phyloP scores from a whole-genome alignment of 2,113 vertebrate species.

The Pimephales promelas region DNA sequence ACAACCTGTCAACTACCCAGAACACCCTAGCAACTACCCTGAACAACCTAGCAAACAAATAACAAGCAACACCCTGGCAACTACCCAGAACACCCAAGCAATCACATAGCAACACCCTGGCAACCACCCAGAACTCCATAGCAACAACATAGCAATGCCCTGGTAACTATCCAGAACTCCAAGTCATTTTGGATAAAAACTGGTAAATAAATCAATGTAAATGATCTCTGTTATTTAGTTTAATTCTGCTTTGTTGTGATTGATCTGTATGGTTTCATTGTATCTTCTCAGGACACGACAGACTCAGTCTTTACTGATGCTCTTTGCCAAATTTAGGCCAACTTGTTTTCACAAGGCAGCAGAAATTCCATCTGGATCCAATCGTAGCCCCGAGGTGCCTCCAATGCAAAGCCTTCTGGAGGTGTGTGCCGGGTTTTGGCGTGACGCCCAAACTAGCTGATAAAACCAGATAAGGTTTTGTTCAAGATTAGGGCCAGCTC shows the following conservation, averaged over 20 bases:
- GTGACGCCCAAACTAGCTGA: slow-evolving; percentile 57
- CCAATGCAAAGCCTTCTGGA: slow-evolving; percentile 37
- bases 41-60: too few species aligned
- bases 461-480: slow-evolving; percentile 63
- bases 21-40: too few species aligned
- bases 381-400: slow-evolving; percentile 55
- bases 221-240: not conserved
- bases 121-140: not conserved
- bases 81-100: not conserved
- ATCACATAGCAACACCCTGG: not conserved
- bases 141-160: too few species aligned
- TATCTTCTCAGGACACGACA: not conserved
- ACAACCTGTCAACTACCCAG: too few species aligned
- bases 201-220: not conserved
- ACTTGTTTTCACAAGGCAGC: slow-evolving; percentile 58
- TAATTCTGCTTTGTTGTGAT: not conserved
- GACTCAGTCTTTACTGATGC: slow-evolving; percentile 35
- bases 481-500: slow-evolving; percentile 51
- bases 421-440: slow-evolving; percentile 54
- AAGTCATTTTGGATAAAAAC: not conserved
- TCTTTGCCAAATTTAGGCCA: slow-evolving; percentile 29
- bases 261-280: not conserved
- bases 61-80: too few species aligned
- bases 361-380: slow-evolving; percentile 61
- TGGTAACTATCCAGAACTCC: not conserved